Evolutionary conservation across 2,113 vertebrate species (phyloP).

Genomic region (Dermatemys mawii): DNA sequence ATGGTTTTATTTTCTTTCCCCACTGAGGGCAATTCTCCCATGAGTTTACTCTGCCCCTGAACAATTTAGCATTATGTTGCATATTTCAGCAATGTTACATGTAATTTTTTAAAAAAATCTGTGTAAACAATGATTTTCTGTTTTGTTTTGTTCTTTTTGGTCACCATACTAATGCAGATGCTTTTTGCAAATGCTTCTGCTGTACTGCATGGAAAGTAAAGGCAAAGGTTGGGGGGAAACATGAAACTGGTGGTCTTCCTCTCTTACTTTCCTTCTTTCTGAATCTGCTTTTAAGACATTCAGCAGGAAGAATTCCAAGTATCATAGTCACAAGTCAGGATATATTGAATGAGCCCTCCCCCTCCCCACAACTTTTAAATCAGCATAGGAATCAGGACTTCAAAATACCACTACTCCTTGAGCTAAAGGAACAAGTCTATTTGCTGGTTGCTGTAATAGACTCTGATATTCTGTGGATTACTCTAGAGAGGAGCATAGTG

Average conservation of each 20-base stretch:
- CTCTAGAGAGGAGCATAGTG: background rate
- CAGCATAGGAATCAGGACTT: too few species aligned
- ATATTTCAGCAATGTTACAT: background rate
- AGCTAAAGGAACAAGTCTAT: background rate
- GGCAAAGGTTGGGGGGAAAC: rapidly evolving
- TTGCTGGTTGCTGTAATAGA: background rate
- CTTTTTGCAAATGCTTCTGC: background rate
- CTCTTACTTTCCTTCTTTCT: background rate
- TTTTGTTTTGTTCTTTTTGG: background rate
- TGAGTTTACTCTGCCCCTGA: slow-evolving; percentile 25
- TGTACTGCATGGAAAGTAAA: background rate
- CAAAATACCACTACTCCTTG: too few species aligned
- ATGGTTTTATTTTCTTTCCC: slow-evolving; percentile 38
- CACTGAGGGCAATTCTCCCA: slow-evolving; percentile 7
- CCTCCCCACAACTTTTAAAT: background rate
- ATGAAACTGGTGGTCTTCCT: background rate
- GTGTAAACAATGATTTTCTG: background rate
- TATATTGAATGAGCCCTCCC: background rate
- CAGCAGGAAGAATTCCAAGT: background rate
- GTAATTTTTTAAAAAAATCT: rapidly evolving
- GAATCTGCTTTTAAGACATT: background rate
- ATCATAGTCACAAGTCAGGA: background rate
- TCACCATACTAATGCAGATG: background rate
- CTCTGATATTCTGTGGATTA: background rate
- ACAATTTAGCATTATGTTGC: background rate